Evolutionary conservation across 2,888 invertebrate genomes (phyloP).

Genomic region (Hedya salicella): DNA sequence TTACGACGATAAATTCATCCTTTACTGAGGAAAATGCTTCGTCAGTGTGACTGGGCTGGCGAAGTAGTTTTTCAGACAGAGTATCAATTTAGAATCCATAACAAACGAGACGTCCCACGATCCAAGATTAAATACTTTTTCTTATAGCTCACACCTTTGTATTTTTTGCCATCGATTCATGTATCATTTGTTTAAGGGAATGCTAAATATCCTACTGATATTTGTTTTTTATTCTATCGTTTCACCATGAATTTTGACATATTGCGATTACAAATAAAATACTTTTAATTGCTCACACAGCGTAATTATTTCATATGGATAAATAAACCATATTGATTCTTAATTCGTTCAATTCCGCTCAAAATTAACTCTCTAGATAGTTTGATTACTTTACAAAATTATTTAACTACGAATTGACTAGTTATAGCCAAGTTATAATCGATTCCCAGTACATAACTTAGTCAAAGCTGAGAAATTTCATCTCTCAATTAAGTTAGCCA

Average conservation of each 20-base stretch:
- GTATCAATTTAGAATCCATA: neutral
- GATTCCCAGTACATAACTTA: constrained; percentile 28
- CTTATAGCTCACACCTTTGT: neutral
- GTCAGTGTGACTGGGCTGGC: neutral
- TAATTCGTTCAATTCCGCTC: no score
- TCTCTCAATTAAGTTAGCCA: constrained; percentile 58
- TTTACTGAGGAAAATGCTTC: constrained; percentile 12
- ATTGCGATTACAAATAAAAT: no score
- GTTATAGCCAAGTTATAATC: constrained; percentile 22
- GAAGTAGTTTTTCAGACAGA: neutral
- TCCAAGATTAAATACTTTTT: neutral
- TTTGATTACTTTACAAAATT: neutral
- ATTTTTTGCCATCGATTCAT: neutral
- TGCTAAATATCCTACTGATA: no score
- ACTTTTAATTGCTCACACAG: no score
- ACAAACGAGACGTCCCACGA: neutral
- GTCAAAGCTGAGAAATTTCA: constrained; percentile 40
- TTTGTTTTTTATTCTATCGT: no score
- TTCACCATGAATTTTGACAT: no score
- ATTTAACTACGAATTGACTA: constrained; percentile 16
- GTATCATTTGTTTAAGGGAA: no score
- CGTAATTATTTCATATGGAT: no score
- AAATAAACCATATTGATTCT: no score
- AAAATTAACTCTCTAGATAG: neutral
- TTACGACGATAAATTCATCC: constrained; percentile 4